A percentile compares a stretch with the other conserved stretches of the same genome.
Evolutionary conservation across 92 coral and sea anemone genomes (phyloP).

Genomic region (Ricordea florida): DNA sequence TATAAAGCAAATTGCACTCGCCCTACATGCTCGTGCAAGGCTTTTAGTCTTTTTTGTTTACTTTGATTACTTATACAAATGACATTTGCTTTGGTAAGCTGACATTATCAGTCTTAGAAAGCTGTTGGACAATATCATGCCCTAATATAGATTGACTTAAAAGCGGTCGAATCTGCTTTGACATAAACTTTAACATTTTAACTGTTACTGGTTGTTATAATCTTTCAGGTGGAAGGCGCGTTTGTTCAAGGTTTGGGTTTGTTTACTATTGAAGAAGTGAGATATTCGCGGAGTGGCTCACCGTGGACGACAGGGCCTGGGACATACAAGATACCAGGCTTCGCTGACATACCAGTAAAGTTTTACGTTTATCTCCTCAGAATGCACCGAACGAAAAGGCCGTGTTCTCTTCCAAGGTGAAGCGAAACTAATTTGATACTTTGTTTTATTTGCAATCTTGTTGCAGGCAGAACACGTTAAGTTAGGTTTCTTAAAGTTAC

Average conservation of each 20-base stretch:
- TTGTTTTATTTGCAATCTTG: no score
- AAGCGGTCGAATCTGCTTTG: no score
- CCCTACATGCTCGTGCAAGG: no score
- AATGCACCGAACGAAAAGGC: constrained; percentile 92
- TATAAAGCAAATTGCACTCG: no score
- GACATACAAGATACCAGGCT: constrained; percentile 89
- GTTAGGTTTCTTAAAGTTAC: no score
- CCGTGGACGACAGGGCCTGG: constrained; percentile 90
- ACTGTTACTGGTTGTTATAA: neutral
- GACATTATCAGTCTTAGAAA: no score
- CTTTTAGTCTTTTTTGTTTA: neutral
- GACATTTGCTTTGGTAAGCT: no score
- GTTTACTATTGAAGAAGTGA: constrained; percentile 78
- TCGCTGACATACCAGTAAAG: constrained; percentile 84
- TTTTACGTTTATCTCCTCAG: constrained; percentile 76
- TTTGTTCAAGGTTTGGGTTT: constrained; percentile 83
- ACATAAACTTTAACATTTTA: no score
- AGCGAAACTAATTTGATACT: no score
- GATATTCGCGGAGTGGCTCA: constrained; percentile 75
- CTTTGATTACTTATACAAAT: neutral
- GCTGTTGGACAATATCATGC: no score
- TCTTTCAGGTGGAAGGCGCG: constrained; percentile 77
- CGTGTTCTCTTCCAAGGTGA: constrained; percentile 72
- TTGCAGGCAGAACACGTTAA: neutral
- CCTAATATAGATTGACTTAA: no score